Percentiles rank a stretch among this genome's conserved stretches.
phyloP scores from a whole-genome alignment of 2,888 invertebrate species.

The Chydorus sphaericus region DNA sequence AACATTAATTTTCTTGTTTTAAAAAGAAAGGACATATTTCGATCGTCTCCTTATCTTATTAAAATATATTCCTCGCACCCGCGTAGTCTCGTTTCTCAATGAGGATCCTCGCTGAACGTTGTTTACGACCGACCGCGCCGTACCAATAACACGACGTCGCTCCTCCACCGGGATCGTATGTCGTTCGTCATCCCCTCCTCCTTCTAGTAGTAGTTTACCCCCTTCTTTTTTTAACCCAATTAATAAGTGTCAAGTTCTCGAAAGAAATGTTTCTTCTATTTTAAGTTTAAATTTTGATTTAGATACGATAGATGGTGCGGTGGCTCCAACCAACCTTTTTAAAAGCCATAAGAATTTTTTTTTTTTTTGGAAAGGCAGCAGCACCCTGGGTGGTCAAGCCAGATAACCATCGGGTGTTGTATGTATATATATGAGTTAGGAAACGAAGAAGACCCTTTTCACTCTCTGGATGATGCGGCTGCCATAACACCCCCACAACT shows the following conservation, averaged over 20 bases:
- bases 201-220: too few species aligned
- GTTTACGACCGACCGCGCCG: slow-evolving; percentile 1
- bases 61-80: neutral
- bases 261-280: too few species aligned
- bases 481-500: neutral
- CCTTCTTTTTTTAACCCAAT: too few species aligned
- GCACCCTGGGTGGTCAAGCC: neutral
- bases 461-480: neutral
- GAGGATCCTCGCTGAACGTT: neutral
- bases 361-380: neutral
- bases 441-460: neutral
- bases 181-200: too few species aligned
- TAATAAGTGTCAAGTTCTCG: too few species aligned
- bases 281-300: too few species aligned
- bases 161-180: too few species aligned
- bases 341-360: too few species aligned
- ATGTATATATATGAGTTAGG: neutral
- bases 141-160: slow-evolving; percentile 8
- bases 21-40: slow-evolving; percentile 1
- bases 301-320: neutral
- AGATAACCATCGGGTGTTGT: slow-evolving; percentile 8
- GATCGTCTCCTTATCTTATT: slow-evolving; percentile 6
- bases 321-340: too few species aligned
- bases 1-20: too few species aligned
- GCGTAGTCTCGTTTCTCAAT: neutral